Percentiles rank a stretch among this genome's conserved stretches.
Evolutionary conservation across 2,797 vertebrate species (phyloP).

Genomic region (Sciurus carolinensis): DNA sequence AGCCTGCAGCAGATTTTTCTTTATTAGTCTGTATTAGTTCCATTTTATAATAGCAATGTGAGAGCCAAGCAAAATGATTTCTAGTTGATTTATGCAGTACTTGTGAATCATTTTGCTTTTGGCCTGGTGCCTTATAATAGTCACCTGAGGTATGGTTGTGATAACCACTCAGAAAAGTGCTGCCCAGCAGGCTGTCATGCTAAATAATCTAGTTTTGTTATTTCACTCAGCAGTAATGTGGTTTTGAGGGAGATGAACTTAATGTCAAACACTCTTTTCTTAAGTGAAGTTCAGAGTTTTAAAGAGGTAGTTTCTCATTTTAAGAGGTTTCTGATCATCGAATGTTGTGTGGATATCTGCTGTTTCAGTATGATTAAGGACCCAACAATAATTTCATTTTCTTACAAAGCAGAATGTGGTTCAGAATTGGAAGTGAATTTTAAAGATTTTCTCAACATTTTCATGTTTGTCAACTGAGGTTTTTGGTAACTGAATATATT

Average conservation of each 20-base stretch:
- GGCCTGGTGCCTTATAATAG: background rate
- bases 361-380: background rate
- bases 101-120: constrained; percentile 58
- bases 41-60: constrained; percentile 40
- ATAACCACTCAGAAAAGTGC: constrained; percentile 53
- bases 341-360: background rate
- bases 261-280: constrained; percentile 43
- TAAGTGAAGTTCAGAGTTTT: constrained; percentile 39
- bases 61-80: constrained; percentile 71
- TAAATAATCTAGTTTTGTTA: constrained; percentile 68
- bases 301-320: constrained; percentile 35
- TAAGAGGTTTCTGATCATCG: background rate
- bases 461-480: background rate
- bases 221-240: constrained; percentile 62
- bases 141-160: background rate
- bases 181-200: background rate
- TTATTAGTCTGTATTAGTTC: constrained; percentile 41
- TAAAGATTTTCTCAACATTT: constrained; percentile 17
- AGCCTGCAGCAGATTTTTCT: background rate
- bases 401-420: background rate
- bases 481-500: constrained; percentile 47
- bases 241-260: constrained; percentile 50
- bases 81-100: constrained; percentile 52
- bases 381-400: background rate
- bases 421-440: constrained; percentile 39